Conservation (phyloP, 2,888 invertebrate genomes). For the Phengaris alcon region DNA sequence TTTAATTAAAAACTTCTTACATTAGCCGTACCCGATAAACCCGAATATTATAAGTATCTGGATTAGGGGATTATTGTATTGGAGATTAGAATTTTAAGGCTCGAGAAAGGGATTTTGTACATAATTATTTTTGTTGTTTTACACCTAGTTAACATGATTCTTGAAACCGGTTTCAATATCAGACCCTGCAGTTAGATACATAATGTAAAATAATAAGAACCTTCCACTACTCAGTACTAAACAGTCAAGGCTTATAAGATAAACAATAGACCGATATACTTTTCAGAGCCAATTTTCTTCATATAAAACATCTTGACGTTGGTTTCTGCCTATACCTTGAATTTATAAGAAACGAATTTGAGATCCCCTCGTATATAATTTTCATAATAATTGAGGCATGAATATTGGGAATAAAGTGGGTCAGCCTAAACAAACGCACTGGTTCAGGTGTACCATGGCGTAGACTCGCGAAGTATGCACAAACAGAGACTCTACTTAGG, state of each 20-base stretch:
- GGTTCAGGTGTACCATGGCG: slow-evolving; percentile 60
- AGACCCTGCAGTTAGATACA: too few species aligned
- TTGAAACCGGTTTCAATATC: too few species aligned
- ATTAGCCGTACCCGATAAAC: slow-evolving; percentile 72
- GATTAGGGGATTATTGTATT: slow-evolving; percentile 27
- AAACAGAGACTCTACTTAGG: slow-evolving; percentile 35
- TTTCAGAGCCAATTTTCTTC: too few species aligned
- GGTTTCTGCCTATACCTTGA: too few species aligned
- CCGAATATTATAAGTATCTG: slow-evolving; percentile 64
- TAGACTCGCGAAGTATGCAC: slow-evolving; percentile 61
- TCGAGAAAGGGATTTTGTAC: not conserved
- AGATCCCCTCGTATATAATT: not conserved
- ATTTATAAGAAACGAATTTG: not conserved
- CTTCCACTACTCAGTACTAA: too few species aligned
- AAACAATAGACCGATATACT: too few species aligned
- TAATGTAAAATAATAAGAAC: too few species aligned
- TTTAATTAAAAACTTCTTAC: slow-evolving; percentile 80
- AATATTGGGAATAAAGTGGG: slow-evolving; percentile 53
- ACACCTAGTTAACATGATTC: not conserved
- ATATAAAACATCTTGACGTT: too few species aligned
- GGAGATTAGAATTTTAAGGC: not conserved
- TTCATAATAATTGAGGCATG: slow-evolving; percentile 31
- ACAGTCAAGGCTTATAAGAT: too few species aligned
- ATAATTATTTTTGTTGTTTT: not conserved
- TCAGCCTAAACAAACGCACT: slow-evolving; percentile 73